Conservation (phyloP, 2,797 vertebrate genomes). For the Enteromius afrohamiltoni region DNA sequence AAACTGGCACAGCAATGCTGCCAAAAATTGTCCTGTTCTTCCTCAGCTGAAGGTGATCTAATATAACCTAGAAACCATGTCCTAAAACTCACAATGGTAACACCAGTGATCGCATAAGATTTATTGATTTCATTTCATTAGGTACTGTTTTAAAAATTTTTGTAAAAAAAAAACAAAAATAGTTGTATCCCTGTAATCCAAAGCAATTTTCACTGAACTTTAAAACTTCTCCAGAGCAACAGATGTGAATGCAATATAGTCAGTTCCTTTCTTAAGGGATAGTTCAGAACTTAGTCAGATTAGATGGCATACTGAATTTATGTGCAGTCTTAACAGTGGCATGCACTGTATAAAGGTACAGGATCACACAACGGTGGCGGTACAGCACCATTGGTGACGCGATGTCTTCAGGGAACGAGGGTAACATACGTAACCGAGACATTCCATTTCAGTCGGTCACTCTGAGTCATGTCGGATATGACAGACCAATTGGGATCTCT, state of each 20-base stretch:
- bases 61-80: constrained; percentile 27
- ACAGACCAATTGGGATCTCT: no score
- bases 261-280: neutral
- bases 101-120: neutral
- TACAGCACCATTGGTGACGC: no score
- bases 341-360: neutral
- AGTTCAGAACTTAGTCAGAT: neutral
- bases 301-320: neutral
- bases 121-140: constrained; percentile 6
- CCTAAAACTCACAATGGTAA: constrained; percentile 10
- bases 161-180: neutral
- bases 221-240: neutral
- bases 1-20: constrained; percentile 22
- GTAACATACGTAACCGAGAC: no score
- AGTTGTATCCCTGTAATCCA: neutral
- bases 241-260: neutral
- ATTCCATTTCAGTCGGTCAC: no score
- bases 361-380: no score
- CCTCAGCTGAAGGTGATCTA: constrained; percentile 33
- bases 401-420: no score
- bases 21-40: constrained; percentile 24
- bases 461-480: no score
- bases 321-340: no score
- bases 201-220: neutral
- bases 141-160: neutral